Evolutionary conservation across 2,797 vertebrate species (phyloP), one percentile per base, ranked within the genome.

Genomic region (Macropus fuliginosus): DNA sequence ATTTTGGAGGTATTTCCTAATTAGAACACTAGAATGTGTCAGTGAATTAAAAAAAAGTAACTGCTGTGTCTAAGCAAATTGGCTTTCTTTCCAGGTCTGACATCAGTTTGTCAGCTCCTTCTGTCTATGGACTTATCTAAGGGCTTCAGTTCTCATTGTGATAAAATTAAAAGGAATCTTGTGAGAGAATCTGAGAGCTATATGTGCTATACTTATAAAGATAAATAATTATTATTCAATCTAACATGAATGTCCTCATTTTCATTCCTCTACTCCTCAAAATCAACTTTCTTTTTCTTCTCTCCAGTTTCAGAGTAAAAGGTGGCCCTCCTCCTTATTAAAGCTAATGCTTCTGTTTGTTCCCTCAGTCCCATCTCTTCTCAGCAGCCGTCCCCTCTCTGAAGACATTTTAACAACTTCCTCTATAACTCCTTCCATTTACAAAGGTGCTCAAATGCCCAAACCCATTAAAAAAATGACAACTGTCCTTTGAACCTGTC

Each of bases 81-180:
- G 56, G 3, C 0, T 0, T 12, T 29, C 6, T 59, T 54, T 0
- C 0, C 0, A 5, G n/a, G 18, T 3, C n/a, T 81, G 12, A n/a
- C 28, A 8, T 89, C 91, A 54, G 54, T 62, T 46, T n/a, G 50
- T 54, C 31, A 40, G 14, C 16, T 46, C 29, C 28, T n/a, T 4
- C 10, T 94, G 54, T 21, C 0, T 14, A 3, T 31, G 13, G 16
- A 14, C 31, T 54, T 46, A 55, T 50, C 52, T 59, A 4, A 11
- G 10, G 62, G 0, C 9, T 57, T 0, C 1, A 1, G 0, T 21
- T 46, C 4, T 28, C 29, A 55, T 90, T 55, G 40, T 24, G 74
- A 46, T 46, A 81, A 81, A 81, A 81, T 27, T 46, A 46, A 62
- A 27, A 46, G 21, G n/a, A 81, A 46, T 81, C 6, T 46, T 24